phyloP scores from a whole-genome alignment of 2,888 invertebrate genomes.

The Caenorhabditis imperialis region DNA sequence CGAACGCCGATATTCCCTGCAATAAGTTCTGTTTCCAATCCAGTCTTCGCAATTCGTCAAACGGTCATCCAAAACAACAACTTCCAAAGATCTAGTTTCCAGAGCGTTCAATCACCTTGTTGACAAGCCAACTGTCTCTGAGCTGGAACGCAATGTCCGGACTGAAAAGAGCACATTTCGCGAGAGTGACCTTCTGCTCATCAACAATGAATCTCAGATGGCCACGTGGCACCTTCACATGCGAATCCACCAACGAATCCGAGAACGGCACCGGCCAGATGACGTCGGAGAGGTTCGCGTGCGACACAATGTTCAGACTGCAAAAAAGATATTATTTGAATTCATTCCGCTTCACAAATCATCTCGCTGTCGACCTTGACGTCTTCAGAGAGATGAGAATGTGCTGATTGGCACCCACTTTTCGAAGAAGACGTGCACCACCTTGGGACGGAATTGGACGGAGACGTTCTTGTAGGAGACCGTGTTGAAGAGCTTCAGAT shows the following conservation, averaged over 20 bases:
- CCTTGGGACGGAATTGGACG: constrained; percentile 59
- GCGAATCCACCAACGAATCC: constrained; percentile 58
- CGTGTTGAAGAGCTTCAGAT: constrained; percentile 57
- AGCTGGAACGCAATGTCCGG: constrained; percentile 45
- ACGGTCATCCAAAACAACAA: too few species aligned
- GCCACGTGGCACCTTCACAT: constrained; percentile 57
- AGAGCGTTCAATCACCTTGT: too few species aligned
- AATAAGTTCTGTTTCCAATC: too few species aligned
- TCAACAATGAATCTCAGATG: constrained; percentile 58
- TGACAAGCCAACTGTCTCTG: constrained; percentile 53
- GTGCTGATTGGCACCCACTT: too few species aligned
- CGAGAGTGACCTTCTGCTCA: constrained; percentile 53
- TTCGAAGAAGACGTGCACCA: constrained; percentile 55
- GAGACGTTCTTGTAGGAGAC: constrained; percentile 65
- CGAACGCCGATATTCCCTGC: constrained; percentile 50
- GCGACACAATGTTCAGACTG: constrained; percentile 52
- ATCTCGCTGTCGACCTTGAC: too few species aligned
- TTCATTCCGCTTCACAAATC: background rate
- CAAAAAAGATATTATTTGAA: too few species aligned
- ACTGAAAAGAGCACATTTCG: constrained; percentile 46
- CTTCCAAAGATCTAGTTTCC: constrained; percentile 4
- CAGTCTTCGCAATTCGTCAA: too few species aligned
- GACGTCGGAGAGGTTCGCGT: constrained; percentile 62
- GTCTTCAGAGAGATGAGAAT: too few species aligned
- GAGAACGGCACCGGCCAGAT: constrained; percentile 66